A percentile compares a stretch with the other conserved stretches of the same genome.
These are phyloP conservation scores for Styela plicata DNA, from an alignment of 23 tunicate species.

Conservation along the genomic window DNA sequence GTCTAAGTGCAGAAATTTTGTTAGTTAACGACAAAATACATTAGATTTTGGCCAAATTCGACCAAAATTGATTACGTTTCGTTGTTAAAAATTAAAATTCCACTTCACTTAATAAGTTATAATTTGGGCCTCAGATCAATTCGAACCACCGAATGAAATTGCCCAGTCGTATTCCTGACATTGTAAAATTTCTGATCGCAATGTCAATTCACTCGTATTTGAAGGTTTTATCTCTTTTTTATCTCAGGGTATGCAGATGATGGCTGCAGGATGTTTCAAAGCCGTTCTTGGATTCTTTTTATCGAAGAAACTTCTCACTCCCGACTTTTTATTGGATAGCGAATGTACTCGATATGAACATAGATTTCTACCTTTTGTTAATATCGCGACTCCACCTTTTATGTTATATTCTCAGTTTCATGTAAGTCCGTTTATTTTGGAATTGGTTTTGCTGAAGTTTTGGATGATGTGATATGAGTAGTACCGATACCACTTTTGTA, in stretches of 20 bases:
- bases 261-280: constrained; percentile 79
- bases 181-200: too few relatives aligned
- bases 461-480: background rate
- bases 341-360: constrained; percentile 91
- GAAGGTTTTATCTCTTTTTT: too few relatives aligned
- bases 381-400: constrained; percentile 83
- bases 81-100: too few relatives aligned
- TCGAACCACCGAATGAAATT: too few relatives aligned
- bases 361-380: constrained; percentile 72
- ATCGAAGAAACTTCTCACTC: constrained; percentile 55
- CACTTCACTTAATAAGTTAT: too few relatives aligned
- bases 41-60: too few relatives aligned
- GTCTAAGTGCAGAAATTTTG: too few relatives aligned
- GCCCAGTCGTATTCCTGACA: too few relatives aligned
- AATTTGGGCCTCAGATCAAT: too few relatives aligned
- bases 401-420: constrained; percentile 71
- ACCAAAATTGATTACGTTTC: too few relatives aligned
- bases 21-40: too few relatives aligned
- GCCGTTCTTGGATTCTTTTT: constrained; percentile 66
- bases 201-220: too few relatives aligned
- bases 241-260: constrained; percentile 66
- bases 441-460: background rate
- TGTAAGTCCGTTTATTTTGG: constrained; percentile 27
- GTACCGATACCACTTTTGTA: background rate
- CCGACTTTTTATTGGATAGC: constrained; percentile 63